These are phyloP conservation scores for Petroica traversi DNA, from an alignment of 2,113 vertebrate species.

Conservation along the genomic window DNA sequence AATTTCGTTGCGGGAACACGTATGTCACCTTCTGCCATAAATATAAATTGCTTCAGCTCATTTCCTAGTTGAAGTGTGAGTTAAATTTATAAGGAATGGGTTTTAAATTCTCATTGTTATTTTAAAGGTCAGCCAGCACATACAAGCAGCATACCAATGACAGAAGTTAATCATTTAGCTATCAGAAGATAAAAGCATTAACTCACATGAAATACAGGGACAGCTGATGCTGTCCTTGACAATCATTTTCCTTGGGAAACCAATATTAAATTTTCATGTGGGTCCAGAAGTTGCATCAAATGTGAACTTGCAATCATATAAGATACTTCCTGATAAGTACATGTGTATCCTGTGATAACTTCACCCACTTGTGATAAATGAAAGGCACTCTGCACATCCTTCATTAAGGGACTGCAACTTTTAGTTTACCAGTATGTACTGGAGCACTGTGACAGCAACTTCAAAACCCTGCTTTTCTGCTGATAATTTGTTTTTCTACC, in stretches of 20 bases:
- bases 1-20: background rate
- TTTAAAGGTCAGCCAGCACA: background rate
- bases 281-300: background rate
- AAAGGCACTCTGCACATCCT: background rate
- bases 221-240: background rate
- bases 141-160: background rate
- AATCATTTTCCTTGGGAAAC: background rate
- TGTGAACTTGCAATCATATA: background rate
- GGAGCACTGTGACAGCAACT: background rate
- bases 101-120: constrained; percentile 1
- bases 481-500: background rate
- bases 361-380: background rate
- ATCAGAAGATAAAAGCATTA: background rate
- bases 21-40: background rate
- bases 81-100: background rate
- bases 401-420: background rate
- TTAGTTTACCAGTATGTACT: fast-evolving
- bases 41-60: background rate
- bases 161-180: background rate
- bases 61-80: background rate
- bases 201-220: background rate
- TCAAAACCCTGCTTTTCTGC: background rate
- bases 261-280: background rate
- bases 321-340: background rate
- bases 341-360: background rate